Percentiles rank a stretch among this genome's conserved stretches.
Conservation (phyloP, 2,888 invertebrate genomes). For the Metacarcinus magister region DNA sequence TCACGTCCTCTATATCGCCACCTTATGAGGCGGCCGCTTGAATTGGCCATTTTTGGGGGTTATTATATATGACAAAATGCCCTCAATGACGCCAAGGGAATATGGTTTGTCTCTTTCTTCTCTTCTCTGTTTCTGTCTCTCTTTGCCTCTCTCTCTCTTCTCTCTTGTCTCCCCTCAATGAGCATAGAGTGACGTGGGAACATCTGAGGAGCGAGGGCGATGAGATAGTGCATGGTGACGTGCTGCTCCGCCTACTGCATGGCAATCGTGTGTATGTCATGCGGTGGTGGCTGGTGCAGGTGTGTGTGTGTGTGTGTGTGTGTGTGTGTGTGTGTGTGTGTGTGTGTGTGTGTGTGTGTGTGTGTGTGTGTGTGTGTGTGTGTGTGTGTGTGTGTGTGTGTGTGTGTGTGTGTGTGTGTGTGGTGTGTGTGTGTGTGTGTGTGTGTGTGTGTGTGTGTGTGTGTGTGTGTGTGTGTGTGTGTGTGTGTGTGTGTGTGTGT, state of each 20-base stretch:
- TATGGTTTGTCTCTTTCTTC: constrained; percentile 7
- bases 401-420: background rate
- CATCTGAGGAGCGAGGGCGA: constrained; percentile 37
- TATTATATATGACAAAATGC: constrained; percentile 37
- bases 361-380: no score
- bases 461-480: background rate
- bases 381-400: background rate
- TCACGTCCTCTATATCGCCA: constrained; percentile 11
- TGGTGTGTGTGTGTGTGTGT: no score
- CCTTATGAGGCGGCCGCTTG: background rate
- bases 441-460: background rate
- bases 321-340: constrained; percentile 43
- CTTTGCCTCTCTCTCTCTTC: constrained; percentile 11
- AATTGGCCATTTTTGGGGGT: background rate
- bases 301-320: constrained; percentile 16
- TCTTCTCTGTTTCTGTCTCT: background rate
- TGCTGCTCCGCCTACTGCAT: constrained; percentile 31
- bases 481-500: background rate
- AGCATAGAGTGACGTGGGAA: background rate
- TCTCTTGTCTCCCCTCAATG: constrained; percentile 9
- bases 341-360: constrained; percentile 4
- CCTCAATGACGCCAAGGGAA: background rate
- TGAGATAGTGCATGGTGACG: constrained; percentile 44
- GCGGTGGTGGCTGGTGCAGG: background rate
- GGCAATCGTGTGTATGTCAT: constrained; percentile 27